Base-by-base conservation (phyloP, 2,113 vertebrate species). In the Origma solitaria region DNA sequence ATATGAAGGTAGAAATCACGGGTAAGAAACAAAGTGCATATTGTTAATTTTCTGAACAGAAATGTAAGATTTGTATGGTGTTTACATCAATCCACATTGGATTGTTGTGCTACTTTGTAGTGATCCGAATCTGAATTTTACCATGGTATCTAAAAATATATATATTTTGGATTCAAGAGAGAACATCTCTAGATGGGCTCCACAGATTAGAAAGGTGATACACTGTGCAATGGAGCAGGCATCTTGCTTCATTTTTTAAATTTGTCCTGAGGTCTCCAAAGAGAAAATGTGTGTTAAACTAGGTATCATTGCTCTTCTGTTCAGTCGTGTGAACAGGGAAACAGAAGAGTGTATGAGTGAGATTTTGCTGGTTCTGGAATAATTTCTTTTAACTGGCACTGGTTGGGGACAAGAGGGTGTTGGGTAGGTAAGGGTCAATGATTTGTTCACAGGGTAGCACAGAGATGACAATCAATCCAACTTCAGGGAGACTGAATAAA, bases 11-110 rank as follows among this genome's bases (percentile, higher is more conserved):
- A 82, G 82, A 97, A 94, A 56, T 98, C 37, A 97, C 60, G 23
- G 98, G 98, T 99, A 97, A 95, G 94, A 94, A 92, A 62, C 22
- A 23, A 38, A 49, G 30, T 42, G 22, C 15, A 3, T 60, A 8
- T 35, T 70, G 31, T 53, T 72, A 40, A 78, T 40, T 40, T 80
- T 82, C 42, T 85, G 45, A 82, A 58, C 24, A 28, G 50, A 88
- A 94, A 50, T 44, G 10, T 5, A 35, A 85, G 25, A 22, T 62
- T 68, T 68, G 6, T 57, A 2, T 50, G 45, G 35, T 56, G 33
- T 72, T 88, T 90, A 9, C 44, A 42, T 91, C 60, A 62, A 6
- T 82, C 40, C 38, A 14, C 4, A 4, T 20, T 54, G 38, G 33
- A 38, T 27, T 76, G 37, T 65, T 65, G 15, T 57, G 54, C 7